A percentile compares a stretch with the other conserved stretches of the same genome.
Evolutionary conservation across 1,140 invertebrate genomes (phyloP).

Genomic region (Drosophila pruinosa): DNA sequence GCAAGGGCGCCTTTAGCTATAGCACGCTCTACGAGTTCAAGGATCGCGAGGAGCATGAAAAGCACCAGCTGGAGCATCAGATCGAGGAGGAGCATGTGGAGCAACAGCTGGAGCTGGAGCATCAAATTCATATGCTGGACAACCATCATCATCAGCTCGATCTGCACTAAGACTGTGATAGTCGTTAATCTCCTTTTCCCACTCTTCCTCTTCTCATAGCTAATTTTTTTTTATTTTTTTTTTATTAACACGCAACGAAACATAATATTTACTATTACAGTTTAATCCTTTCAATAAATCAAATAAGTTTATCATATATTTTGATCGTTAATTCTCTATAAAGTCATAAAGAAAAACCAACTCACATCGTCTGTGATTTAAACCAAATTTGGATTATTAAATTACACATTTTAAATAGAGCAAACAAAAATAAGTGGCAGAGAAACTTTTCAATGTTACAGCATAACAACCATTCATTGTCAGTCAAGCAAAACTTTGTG

Average conservation of each 20-base stretch:
- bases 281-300: constrained; percentile 25
- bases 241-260: constrained; percentile 26
- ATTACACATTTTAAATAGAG: too few relatives aligned
- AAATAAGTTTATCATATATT: constrained; percentile 18
- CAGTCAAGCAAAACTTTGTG: too few relatives aligned
- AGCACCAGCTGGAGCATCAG: constrained; percentile 57
- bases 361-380: too few relatives aligned
- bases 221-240: constrained; percentile 15
- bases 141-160: constrained; percentile 29
- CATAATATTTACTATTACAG: neutral
- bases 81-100: constrained; percentile 51
- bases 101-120: constrained; percentile 45
- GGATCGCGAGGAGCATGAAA: constrained; percentile 63
- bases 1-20: constrained; percentile 77
- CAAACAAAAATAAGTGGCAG: too few relatives aligned
- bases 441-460: too few relatives aligned
- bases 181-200: neutral
- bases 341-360: too few relatives aligned
- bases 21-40: constrained; percentile 78
- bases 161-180: constrained; percentile 32
- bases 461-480: too few relatives aligned
- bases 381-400: too few relatives aligned
- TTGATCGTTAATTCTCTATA: neutral
- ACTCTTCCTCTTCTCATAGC: neutral
- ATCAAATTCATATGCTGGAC: constrained; percentile 36